Evolutionary conservation across 2,113 vertebrate species (phyloP).

Genomic region (Rhadina sibilatrix): DNA sequence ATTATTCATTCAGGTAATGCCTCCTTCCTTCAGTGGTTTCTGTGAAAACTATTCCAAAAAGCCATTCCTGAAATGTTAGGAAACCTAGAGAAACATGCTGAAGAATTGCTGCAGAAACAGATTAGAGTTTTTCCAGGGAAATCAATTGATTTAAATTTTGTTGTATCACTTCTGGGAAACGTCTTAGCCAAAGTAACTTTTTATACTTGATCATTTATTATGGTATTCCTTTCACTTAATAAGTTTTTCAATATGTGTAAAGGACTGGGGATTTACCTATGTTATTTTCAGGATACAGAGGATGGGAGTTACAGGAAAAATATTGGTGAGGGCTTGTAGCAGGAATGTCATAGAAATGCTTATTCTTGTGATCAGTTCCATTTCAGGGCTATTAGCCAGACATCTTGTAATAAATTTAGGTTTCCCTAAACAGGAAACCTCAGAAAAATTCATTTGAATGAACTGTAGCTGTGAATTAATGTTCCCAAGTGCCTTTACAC

Average conservation of each 20-base stretch:
- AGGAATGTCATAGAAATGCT: background rate
- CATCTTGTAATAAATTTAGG: background rate
- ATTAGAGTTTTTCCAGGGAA: background rate
- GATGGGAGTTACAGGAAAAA: background rate
- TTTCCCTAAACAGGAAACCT: conserved; percentile 35
- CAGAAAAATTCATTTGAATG: conserved; percentile 21
- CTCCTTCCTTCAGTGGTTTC: background rate
- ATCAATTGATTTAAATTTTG: background rate
- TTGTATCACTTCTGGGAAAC: background rate
- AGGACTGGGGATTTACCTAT: background rate
- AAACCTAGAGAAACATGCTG: background rate
- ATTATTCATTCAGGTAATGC: background rate
- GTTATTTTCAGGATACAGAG: background rate
- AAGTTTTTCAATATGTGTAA: background rate
- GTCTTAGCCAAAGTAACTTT: background rate
- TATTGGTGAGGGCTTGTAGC: background rate
- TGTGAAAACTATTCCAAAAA: background rate
- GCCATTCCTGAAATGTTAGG: background rate
- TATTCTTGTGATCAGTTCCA: background rate
- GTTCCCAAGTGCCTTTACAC: background rate
- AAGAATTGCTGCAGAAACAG: background rate
- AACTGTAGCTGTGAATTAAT: conserved; percentile 1
- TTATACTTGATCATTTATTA: background rate
- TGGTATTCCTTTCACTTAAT: background rate
- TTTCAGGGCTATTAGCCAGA: background rate